Evolutionary conservation across 2,888 invertebrate species (phyloP), one percentile per base, ranked within the genome.

Genomic region (Artemia sinica): DNA sequence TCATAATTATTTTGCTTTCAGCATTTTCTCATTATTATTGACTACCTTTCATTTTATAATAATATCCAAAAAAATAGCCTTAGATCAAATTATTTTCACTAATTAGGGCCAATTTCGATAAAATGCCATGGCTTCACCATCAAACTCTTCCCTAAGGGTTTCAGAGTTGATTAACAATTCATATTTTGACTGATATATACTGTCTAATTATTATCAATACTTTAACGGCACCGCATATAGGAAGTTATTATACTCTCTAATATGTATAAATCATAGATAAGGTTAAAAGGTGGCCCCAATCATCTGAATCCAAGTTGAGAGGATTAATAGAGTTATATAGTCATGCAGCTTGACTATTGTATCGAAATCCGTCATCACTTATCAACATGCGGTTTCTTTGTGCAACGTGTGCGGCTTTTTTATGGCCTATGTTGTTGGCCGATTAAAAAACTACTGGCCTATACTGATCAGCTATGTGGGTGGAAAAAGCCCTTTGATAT

Each of bases 191-290:
- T 58, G 58, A 58, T 58, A 18, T 58, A 58, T 58, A 18, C 10
- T 18, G 58, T 58, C 58, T 58, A 58, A 58, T 58, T 58, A 58
- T 58, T 58, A 58, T 58, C 58, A 58, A 58, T 58, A 14, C 58
- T n/a, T 58, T 58, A 14, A 58, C 58, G 58, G 58, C 58, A 14
- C 58, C 58, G 58, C 58, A 58, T 58, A 58, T 58, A 58, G 58
- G 58, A 18, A 58, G 58, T 18, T 18, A n/a, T 18, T 14, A 14
- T 58, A 10, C 58, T 18, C 58, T 28, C 14, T 58, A 58, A 58
- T 58, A 58, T 58, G 18, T 14, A 58, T 58, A 58, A 58, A 58
- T 58, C 58, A 58, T 18, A 18, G 58, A n/a, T 18, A 58, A 8
- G 18, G 58, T 18, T 18, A 58, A 58, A 58, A 58, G 58, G 58